Base-by-base conservation (phyloP, 2,888 invertebrate genomes). In the Drosophila incognita region DNA sequence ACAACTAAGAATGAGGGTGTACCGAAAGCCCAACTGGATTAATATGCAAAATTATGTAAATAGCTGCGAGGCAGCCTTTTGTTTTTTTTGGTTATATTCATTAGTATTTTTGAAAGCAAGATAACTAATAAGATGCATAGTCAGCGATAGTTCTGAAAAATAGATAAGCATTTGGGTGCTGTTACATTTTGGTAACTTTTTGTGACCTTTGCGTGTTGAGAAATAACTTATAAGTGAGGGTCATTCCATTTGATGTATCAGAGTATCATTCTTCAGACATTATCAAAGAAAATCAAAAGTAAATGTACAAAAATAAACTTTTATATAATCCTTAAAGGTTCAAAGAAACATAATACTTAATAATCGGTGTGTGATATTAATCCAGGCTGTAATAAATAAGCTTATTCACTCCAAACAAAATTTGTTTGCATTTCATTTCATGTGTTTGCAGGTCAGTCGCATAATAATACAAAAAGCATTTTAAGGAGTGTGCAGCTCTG, bases 371-470 rank as follows among this genome's bases (percentile, higher is more conserved):
- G 31, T 57, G 57, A 38, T 66, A 58, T 52, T 40, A 31, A 24
- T 36, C 38, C 24, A 42, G 33, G 8, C 21, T 38, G 52, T n/a
- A 24, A 69, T 56, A 36, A 60, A 68, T 51, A 11, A 40, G 13
- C 36, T 57, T 53, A 53, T 18, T 54, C 58, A 69, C 8, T 24
- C 8, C 8, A 66, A 42, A 31, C n/a, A 27, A 36, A 31, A 33
- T 53, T 46, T 46, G n/a, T 18, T 29, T 35, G 29, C 56, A 54
- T 53, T 40, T 35, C 4, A 15, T 35, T 49, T 40, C 33, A 56
- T 51, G 33, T 42, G 48, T 57, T 70, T 35, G 33, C 59, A 54
- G 56, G 27, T 76, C 66, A 60, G 59, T 59, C 67, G 33, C 68
- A 52, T 48, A 63, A 53, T 40, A 63, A 63, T 35, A 42, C 24